Conservation (phyloP, 2,797 vertebrate genomes). For the Selene dorsalis region DNA sequence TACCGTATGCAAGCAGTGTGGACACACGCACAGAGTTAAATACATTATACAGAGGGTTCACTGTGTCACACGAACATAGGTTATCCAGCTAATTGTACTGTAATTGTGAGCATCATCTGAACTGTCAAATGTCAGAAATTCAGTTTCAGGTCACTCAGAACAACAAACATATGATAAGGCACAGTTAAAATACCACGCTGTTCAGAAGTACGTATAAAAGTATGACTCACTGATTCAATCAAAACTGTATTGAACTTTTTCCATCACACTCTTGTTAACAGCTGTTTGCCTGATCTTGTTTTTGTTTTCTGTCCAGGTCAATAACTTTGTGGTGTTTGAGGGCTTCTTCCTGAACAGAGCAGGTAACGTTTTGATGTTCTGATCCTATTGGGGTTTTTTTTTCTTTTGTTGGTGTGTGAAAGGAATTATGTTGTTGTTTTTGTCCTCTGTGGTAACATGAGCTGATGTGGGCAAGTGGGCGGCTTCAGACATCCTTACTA, state of each 20-base stretch:
- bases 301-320: slow-evolving; percentile 83
- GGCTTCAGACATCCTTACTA: background rate
- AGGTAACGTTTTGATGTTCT: slow-evolving; percentile 74
- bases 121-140: no score
- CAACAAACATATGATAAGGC: no score
- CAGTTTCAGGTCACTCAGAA: no score
- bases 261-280: background rate
- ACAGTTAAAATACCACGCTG: no score
- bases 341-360: slow-evolving; percentile 90
- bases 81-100: no score
- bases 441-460: slow-evolving; percentile 2
- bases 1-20: no score
- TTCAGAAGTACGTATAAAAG: no score
- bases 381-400: background rate
- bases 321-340: slow-evolving; percentile 97
- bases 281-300: background rate
- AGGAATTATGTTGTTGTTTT: background rate
- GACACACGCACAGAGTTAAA: no score
- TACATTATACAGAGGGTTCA: no score
- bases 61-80: no score
- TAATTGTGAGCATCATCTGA: no score
- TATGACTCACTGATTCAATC: no score
- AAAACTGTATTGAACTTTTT: background rate
- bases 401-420: background rate
- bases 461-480: background rate